Evolutionary conservation across 2,888 invertebrate species (phyloP).

Genomic region (Toxonevra muliebris): DNA sequence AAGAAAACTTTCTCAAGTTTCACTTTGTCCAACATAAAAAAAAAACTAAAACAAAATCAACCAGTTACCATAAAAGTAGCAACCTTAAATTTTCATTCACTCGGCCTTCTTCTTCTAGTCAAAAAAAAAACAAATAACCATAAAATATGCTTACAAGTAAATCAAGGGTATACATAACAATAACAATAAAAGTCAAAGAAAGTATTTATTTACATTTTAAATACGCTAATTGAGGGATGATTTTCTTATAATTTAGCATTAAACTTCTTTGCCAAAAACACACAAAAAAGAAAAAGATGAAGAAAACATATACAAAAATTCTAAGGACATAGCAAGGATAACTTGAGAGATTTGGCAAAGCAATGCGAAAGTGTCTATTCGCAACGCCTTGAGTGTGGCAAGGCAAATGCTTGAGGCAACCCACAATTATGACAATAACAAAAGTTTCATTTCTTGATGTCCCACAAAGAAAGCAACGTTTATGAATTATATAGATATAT

Average conservation of each 20-base stretch:
- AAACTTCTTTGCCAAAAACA: constrained; percentile 9
- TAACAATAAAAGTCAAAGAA: not conserved
- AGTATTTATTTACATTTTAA: constrained; percentile 27
- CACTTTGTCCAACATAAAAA: no score
- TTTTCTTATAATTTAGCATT: constrained; percentile 26
- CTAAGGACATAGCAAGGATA: not conserved
- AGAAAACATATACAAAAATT: constrained; percentile 5
- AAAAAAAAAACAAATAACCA: no score
- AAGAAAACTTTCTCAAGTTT: no score
- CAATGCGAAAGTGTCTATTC: constrained; percentile 41
- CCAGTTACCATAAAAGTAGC: no score
- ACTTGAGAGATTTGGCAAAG: constrained; percentile 35
- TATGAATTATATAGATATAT: no score
- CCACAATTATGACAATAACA: constrained; percentile 44
- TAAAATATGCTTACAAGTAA: not conserved
- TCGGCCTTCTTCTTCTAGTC: no score
- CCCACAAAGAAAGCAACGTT: constrained; percentile 10
- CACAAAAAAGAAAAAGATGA: not conserved
- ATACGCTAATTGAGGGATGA: constrained; percentile 38
- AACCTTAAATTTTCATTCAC: no score
- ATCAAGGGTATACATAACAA: not conserved
- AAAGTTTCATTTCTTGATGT: constrained; percentile 21
- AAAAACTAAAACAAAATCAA: no score
- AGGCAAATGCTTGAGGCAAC: constrained; percentile 44
- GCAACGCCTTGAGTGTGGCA: constrained; percentile 45